These are phyloP conservation scores for Kryptolebias marmoratus DNA, from an alignment of 2,113 vertebrate genomes.

Conservation along the genomic window DNA sequence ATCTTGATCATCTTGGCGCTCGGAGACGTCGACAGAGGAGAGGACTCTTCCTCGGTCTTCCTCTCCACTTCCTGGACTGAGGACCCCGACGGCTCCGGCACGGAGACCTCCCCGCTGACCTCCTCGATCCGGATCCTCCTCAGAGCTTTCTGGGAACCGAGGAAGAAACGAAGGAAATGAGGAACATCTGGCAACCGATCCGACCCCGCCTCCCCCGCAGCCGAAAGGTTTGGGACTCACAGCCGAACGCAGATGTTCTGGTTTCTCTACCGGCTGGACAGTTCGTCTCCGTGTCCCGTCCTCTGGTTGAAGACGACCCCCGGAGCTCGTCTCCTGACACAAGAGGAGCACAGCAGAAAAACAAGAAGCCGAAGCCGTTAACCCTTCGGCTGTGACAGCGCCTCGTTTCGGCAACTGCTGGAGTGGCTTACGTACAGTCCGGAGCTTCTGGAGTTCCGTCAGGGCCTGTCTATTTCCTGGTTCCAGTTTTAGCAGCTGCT, in stretches of 20 bases:
- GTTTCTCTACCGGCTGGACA: constrained; percentile 83
- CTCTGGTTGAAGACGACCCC: constrained; percentile 60
- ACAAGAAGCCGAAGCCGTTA: not conserved
- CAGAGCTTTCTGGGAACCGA: constrained; percentile 85
- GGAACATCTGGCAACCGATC: not conserved
- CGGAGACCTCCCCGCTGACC: constrained; percentile 77
- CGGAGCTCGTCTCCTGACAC: constrained; percentile 79
- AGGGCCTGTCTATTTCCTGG: constrained; percentile 96
- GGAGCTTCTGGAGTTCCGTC: constrained; percentile 90
- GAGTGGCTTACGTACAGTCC: constrained; percentile 74
- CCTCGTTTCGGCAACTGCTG: not conserved
- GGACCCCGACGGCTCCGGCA: not conserved
- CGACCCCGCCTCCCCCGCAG: not conserved
- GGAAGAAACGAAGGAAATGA: not conserved
- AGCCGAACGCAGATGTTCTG: constrained; percentile 79
- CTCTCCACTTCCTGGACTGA: constrained; percentile 22
- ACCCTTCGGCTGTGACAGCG: not conserved
- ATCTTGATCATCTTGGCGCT: constrained; percentile 91
- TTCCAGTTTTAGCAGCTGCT: constrained; percentile 89
- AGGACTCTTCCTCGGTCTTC: constrained; percentile 26
- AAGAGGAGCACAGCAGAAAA: not conserved
- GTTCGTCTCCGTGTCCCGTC: constrained; percentile 79
- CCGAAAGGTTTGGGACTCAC: constrained; percentile 78
- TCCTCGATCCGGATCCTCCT: constrained; percentile 89
- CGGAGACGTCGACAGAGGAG: constrained; percentile 72